Evolutionary conservation across 2,888 invertebrate genomes (phyloP), one percentile per base, ranked within the genome.

Genomic region (Torymus texanus): DNA sequence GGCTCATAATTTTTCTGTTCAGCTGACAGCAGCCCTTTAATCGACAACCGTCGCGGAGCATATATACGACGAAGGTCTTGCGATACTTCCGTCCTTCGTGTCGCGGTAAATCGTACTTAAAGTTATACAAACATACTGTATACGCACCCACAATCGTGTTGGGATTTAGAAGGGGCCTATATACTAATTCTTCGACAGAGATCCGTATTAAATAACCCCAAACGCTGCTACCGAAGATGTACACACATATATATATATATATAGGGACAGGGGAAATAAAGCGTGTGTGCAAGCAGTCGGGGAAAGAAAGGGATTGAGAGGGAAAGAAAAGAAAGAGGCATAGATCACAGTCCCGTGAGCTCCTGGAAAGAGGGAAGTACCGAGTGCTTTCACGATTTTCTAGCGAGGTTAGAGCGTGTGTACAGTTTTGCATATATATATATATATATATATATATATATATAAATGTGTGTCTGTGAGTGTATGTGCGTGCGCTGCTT

Each of bases 301-400:
- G 29, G 29, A 29, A 53, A 59, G 41, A 59, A 18, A 24, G 58
- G 50, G 55, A 18, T 18, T 14, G 16, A 68, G 50, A 73, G 24
- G 24, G n/a, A 41, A 59, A 50, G 11, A 21, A 65, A 51, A 18
- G 74, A 62, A 65, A n/a, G 41, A 55, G 53, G 63, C 58, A 79
- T 79, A 79, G 78, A 79, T 79, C 74, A 74, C 58, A n/a, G 50
- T 8, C 50, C 53, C 5, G 59, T 50, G 58, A 75, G 78, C 78
- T 73, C 67, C 53, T 63, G 18, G 73, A 74, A 53, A 75, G 62
- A 62, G 73, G 73, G 67, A 73, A 78, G 53, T 65, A 18, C 63
- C 68, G 63, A 79, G 70, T 79, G 56, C 78, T 74, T 79, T 51
- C 59, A 70, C 63, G 70, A 74, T 70, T 74, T 68, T 70, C 66